These are phyloP conservation scores for Gopherus flavomarginatus DNA, from an alignment of 2,113 vertebrate genomes.

Conservation along the genomic window DNA sequence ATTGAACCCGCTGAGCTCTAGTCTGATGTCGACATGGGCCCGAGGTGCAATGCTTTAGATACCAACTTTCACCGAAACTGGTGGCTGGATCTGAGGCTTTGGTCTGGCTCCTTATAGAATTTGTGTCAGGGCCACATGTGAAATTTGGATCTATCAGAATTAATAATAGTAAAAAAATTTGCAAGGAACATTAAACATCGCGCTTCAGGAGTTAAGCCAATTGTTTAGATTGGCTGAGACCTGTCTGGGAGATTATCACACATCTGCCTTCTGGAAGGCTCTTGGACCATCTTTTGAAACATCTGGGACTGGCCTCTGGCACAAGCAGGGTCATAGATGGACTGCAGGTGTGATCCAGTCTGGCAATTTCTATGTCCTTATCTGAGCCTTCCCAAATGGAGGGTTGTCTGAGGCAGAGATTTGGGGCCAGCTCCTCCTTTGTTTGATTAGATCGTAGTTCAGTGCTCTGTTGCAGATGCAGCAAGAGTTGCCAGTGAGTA, in stretches of 20 bases:
- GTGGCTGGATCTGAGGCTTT: neutral
- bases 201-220: neutral
- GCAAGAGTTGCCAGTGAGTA: neutral
- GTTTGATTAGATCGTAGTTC: neutral
- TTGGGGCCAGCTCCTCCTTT: neutral
- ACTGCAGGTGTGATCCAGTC: neutral
- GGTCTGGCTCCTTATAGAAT: neutral
- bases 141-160: neutral
- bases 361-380: neutral
- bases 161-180: neutral
- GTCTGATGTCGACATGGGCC: neutral
- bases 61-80: neutral
- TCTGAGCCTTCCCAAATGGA: neutral
- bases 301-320: neutral
- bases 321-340: neutral
- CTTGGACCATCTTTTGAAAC: neutral
- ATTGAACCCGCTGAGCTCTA: neutral
- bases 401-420: neutral
- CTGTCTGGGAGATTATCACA: rapidly evolving
- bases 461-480: neutral
- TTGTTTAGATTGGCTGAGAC: neutral
- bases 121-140: neutral
- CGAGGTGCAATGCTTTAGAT: neutral
- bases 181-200: neutral
- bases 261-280: neutral